These are phyloP conservation scores for Pachycephus smyrnensis DNA, from an alignment of 2,888 invertebrate species.

Conservation along the genomic window DNA sequence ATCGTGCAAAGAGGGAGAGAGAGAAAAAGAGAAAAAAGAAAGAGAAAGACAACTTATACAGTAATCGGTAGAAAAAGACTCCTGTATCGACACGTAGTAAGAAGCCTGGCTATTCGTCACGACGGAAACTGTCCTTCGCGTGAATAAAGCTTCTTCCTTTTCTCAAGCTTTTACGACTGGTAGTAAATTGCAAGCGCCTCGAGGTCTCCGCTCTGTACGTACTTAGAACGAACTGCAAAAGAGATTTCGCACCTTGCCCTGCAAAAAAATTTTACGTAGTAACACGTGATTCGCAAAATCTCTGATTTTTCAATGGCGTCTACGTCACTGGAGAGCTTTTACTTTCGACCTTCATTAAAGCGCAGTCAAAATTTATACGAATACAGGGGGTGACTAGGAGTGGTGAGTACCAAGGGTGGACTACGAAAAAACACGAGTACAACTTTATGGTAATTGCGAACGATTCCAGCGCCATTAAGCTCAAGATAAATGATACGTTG, in stretches of 20 bases:
- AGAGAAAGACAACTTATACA: background rate
- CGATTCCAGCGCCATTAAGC: background rate
- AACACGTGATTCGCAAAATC: background rate
- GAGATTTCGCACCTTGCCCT: background rate
- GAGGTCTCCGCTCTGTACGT: background rate
- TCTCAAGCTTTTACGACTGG: background rate
- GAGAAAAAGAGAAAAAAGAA: accelerated
- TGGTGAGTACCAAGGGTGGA: background rate
- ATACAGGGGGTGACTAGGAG: background rate
- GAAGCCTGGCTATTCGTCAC: background rate
- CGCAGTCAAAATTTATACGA: background rate
- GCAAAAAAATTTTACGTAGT: background rate
- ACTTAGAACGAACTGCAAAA: background rate
- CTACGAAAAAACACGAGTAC: background rate
- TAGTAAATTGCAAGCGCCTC: background rate
- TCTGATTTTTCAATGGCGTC: background rate
- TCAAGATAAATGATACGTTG: background rate
- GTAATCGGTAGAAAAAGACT: background rate
- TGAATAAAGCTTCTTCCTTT: background rate
- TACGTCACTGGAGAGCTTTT: background rate
- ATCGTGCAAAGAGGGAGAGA: background rate
- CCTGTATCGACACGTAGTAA: background rate
- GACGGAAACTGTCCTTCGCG: background rate
- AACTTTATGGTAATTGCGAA: background rate
- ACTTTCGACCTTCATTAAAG: background rate